Evolutionary conservation across 2,113 vertebrate genomes (phyloP).

Genomic region (Aspiorhynchus laticeps): DNA sequence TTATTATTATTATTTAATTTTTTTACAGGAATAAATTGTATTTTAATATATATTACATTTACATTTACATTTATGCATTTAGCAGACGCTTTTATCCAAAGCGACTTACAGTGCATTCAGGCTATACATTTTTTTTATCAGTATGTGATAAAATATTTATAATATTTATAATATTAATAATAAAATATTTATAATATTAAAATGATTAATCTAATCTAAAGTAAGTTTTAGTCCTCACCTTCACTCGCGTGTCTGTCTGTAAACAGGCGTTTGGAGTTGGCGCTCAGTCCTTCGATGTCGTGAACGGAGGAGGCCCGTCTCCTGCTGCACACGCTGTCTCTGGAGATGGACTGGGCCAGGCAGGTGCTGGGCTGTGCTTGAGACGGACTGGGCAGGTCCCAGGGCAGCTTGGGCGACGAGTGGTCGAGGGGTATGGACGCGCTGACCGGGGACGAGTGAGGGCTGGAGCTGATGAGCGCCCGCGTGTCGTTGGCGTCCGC

Average conservation of each 20-base stretch:
- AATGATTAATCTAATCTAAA: too few relatives aligned
- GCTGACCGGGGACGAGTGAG: constrained; percentile 86
- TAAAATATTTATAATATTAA: too few relatives aligned
- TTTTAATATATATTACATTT: too few relatives aligned
- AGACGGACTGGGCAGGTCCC: constrained; percentile 87
- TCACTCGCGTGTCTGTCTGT: constrained; percentile 89
- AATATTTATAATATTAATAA: too few relatives aligned
- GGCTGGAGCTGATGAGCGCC: constrained; percentile 89
- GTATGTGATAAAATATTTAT: too few relatives aligned
- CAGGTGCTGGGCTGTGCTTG: constrained; percentile 84
- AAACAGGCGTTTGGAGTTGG: constrained; percentile 86
- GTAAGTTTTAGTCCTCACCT: constrained; percentile 72
- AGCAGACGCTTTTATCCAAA: too few relatives aligned
- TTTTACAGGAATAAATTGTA: too few relatives aligned
- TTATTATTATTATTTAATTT: too few relatives aligned
- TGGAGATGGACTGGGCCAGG: constrained; percentile 87
- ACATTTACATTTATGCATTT: too few relatives aligned
- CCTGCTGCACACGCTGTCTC: constrained; percentile 90
- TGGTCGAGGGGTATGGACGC: constrained; percentile 89
- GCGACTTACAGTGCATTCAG: too few relatives aligned
- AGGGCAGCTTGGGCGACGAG: constrained; percentile 90
- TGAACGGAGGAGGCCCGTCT: constrained; percentile 95
- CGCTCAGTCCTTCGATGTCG: constrained; percentile 90
- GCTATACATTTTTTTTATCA: too few relatives aligned
- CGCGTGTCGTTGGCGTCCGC: constrained; percentile 92